A percentile compares a stretch with the other conserved stretches of the same genome.
Conservation (phyloP, 2,113 vertebrate species). For the Bubo blakistoni region DNA sequence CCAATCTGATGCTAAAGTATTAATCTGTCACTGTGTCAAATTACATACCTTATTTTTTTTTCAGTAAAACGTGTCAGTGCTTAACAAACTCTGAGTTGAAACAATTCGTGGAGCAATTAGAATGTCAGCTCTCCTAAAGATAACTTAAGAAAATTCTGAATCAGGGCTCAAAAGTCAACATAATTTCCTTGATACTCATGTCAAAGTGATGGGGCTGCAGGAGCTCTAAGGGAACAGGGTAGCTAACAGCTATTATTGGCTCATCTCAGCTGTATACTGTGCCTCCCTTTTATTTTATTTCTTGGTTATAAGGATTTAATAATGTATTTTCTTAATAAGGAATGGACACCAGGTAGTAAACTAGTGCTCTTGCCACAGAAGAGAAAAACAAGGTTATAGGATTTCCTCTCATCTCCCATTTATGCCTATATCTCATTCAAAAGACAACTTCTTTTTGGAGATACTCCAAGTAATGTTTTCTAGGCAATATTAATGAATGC, state of each 20-base stretch:
- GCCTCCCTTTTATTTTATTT: constrained; percentile 3
- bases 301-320: neutral
- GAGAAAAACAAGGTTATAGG: neutral
- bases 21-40: constrained; percentile 75
- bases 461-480: neutral
- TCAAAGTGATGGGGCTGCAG: constrained; percentile 44
- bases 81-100: constrained; percentile 70
- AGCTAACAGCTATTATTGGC: constrained; percentile 1
- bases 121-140: constrained; percentile 59
- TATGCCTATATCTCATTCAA: neutral
- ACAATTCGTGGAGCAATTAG: constrained; percentile 71
- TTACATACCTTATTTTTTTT: constrained; percentile 64
- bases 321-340: neutral
- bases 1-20: constrained; percentile 67
- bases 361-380: neutral
- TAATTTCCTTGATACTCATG: constrained; percentile 60
- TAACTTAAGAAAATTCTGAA: constrained; percentile 65
- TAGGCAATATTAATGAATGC: neutral
- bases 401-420: neutral
- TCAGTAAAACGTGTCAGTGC: constrained; percentile 60
- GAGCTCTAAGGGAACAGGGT: neutral
- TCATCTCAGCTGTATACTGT: neutral
- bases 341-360: neutral
- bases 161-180: constrained; percentile 56
- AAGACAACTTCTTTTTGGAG: neutral